These are phyloP conservation scores for Neopelma chrysocephalum DNA, from an alignment of 2,797 vertebrate species.

Conservation along the genomic window DNA sequence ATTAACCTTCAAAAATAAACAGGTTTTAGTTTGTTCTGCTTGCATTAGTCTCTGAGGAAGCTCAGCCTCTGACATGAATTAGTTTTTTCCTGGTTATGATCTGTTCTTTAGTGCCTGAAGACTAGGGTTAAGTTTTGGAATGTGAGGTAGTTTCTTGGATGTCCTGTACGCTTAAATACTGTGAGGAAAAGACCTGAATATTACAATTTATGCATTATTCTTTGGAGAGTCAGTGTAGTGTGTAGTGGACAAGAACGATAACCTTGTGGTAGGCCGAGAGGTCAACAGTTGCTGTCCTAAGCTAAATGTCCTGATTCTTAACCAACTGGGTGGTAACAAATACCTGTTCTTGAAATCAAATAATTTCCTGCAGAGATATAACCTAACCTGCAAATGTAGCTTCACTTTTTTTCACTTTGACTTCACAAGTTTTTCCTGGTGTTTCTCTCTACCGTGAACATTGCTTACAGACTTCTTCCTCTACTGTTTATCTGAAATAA, in stretches of 20 bases:
- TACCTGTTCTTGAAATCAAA: not conserved
- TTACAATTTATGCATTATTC: not conserved
- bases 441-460: not conserved
- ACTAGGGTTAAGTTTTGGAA: not conserved
- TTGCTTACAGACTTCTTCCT: not conserved
- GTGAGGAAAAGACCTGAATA: not conserved
- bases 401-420: not conserved
- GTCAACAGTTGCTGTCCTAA: not conserved
- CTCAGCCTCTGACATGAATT: not conserved
- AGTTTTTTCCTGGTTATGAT: not conserved
- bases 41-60: not conserved
- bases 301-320: not conserved
- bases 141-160: not conserved
- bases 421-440: not conserved
- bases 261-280: not conserved
- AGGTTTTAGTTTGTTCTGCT: not conserved
- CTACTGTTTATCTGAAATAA: not conserved
- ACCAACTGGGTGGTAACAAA: not conserved
- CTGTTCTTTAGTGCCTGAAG: not conserved
- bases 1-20: slow-evolving; percentile 29
- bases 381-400: not conserved
- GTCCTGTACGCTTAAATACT: not conserved
- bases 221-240: not conserved
- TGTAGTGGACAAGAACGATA: not conserved
- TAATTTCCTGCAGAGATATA: not conserved